Conservation (phyloP, 35 echinoderm and acorn worm genomes). For the Patiria miniata region DNA sequence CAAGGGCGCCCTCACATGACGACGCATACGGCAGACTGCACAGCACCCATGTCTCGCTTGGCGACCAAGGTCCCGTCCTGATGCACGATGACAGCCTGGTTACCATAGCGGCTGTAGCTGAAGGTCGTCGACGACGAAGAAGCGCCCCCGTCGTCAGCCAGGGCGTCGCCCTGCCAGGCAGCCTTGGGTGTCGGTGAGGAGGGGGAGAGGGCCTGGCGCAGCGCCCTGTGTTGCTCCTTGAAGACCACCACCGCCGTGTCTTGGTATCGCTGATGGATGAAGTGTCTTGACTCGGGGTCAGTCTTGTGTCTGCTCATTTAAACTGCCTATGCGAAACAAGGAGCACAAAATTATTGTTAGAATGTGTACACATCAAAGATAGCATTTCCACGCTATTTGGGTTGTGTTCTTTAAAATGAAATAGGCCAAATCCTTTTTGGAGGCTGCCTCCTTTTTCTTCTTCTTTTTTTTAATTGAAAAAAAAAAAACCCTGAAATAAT, state of each 20-base stretch:
- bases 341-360: too few species aligned
- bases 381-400: too few species aligned
- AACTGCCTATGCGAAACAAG: background rate
- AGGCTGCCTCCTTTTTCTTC: too few species aligned
- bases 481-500: too few species aligned
- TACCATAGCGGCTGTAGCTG: constrained; percentile 75
- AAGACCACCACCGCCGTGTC: constrained; percentile 79
- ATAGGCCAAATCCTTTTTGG: too few species aligned
- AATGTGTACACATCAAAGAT: too few species aligned
- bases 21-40: constrained; percentile 57
- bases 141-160: background rate
- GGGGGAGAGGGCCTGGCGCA: background rate
- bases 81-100: constrained; percentile 40
- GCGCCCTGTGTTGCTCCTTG: constrained; percentile 65
- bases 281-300: constrained; percentile 52
- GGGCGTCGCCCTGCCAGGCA: background rate
- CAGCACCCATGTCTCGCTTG: constrained; percentile 54
- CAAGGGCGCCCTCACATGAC: constrained; percentile 46
- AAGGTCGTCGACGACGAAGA: background rate
- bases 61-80: constrained; percentile 43
- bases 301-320: constrained; percentile 55
- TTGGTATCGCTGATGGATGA: constrained; percentile 59
- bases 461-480: too few species aligned
- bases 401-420: too few species aligned
- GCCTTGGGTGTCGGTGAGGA: background rate